Conservation (phyloP, 2,113 vertebrate species). For the Coturnix japonica region DNA sequence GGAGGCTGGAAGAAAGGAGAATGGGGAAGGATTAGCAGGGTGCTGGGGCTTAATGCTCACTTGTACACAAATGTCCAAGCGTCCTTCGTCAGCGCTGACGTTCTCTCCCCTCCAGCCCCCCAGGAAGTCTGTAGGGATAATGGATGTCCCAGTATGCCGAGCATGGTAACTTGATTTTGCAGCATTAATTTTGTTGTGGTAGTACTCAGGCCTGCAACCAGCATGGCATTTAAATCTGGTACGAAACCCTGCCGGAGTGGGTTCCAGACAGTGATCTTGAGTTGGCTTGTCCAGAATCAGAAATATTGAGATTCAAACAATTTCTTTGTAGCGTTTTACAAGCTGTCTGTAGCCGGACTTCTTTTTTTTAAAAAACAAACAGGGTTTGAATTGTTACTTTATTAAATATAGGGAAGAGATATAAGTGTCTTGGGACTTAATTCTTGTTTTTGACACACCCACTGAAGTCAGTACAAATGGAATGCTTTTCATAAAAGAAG, state of each 20-base stretch:
- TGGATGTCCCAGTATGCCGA: rapidly evolving
- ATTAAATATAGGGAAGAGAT: neutral
- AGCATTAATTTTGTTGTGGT: neutral
- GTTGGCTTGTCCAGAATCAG: neutral
- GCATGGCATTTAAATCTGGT: neutral
- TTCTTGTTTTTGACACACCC: conserved; percentile 59
- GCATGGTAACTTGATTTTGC: neutral
- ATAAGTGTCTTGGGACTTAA: neutral
- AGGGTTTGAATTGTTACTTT: neutral
- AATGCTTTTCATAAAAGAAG: conserved; percentile 53
- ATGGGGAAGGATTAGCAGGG: conserved; percentile 32
- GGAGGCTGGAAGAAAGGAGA: conserved; percentile 62
- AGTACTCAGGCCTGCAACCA: neutral
- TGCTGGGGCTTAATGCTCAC: conserved; percentile 21
- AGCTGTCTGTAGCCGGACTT: neutral
- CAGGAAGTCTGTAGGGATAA: neutral
- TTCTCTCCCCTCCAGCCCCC: neutral
- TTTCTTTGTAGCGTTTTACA: neutral
- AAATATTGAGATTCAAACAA: neutral
- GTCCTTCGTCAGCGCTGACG: rapidly evolving
- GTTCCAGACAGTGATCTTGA: neutral
- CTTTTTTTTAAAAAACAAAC: neutral
- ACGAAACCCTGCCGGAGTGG: neutral
- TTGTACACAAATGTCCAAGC: neutral
- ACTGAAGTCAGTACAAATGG: conserved; percentile 58